Evolutionary conservation across 2,797 vertebrate genomes (phyloP).

Genomic region (Rhincodon typus): DNA sequence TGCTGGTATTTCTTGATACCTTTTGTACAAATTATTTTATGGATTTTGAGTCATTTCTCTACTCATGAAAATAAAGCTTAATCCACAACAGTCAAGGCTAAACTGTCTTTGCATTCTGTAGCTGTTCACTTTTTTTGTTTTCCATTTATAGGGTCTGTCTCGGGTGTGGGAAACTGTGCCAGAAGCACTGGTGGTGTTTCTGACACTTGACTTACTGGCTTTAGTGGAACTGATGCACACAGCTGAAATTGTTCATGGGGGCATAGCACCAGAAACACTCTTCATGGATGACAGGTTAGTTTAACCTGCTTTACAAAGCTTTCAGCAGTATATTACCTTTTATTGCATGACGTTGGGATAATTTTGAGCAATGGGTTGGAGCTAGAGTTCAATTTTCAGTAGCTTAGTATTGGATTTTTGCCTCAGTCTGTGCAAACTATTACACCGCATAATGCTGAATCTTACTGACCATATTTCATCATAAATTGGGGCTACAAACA

Average conservation of each 20-base stretch:
- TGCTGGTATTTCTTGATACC: background rate
- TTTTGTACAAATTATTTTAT: background rate
- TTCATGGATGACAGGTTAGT: constrained; percentile 62
- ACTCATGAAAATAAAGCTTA: background rate
- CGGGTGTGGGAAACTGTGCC: background rate
- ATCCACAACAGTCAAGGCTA: background rate
- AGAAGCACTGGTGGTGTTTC: constrained; percentile 46
- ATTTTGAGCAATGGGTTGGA: background rate
- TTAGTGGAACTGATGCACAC: constrained; percentile 61
- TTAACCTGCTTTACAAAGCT: constrained; percentile 17
- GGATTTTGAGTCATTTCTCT: background rate
- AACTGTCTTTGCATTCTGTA: background rate
- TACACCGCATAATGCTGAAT: background rate
- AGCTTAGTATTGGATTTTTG: background rate
- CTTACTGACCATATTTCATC: too few species aligned
- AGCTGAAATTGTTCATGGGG: constrained; percentile 63
- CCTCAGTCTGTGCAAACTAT: background rate
- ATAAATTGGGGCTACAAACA: background rate
- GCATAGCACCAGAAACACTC: constrained; percentile 56
- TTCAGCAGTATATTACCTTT: background rate
- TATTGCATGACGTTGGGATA: background rate
- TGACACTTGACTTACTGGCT: constrained; percentile 55
- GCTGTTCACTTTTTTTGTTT: background rate
- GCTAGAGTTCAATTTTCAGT: background rate
- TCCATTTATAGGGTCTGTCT: background rate